phyloP scores from a whole-genome alignment of 2,797 vertebrate species.

The Zenarchopterus dispar region DNA sequence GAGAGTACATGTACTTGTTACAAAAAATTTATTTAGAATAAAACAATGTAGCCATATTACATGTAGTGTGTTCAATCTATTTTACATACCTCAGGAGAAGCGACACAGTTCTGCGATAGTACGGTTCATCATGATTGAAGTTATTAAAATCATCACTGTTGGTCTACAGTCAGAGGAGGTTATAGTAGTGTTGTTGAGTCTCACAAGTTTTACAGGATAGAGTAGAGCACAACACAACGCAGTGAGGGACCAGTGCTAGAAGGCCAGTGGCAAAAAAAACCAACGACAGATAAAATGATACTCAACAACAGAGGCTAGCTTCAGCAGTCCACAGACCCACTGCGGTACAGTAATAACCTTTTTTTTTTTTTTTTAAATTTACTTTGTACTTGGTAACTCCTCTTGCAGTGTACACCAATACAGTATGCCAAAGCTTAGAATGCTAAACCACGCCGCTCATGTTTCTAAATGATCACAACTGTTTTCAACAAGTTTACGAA shows the following conservation, averaged over 20 bases:
- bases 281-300: slow-evolving; percentile 72
- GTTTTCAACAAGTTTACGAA: slow-evolving; percentile 54
- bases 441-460: slow-evolving; percentile 62
- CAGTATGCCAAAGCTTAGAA: slow-evolving; percentile 70
- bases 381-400: slow-evolving; percentile 63
- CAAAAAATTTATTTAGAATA: slow-evolving; percentile 89
- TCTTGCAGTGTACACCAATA: slow-evolving; percentile 73
- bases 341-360: slow-evolving; percentile 76
- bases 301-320: slow-evolving; percentile 64
- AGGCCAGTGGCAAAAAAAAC: slow-evolving; percentile 75
- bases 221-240: slow-evolving; percentile 84
- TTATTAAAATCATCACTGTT: slow-evolving; percentile 55
- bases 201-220: slow-evolving; percentile 88
- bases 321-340: slow-evolving; percentile 71
- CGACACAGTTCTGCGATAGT: slow-evolving; percentile 84
- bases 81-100: slow-evolving; percentile 86
- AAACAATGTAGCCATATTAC: slow-evolving; percentile 88
- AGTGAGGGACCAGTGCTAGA: slow-evolving; percentile 80
- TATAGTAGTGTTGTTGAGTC: slow-evolving; percentile 90
- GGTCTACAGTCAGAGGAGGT: slow-evolving; percentile 81
- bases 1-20: slow-evolving; percentile 63
- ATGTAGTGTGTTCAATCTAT: slow-evolving; percentile 86
- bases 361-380: slow-evolving; percentile 35
- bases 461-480: slow-evolving; percentile 59
- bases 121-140: slow-evolving; percentile 68